Evolutionary conservation across 2,888 invertebrate species (phyloP).

Genomic region (Branchinecta sandiegonensis): DNA sequence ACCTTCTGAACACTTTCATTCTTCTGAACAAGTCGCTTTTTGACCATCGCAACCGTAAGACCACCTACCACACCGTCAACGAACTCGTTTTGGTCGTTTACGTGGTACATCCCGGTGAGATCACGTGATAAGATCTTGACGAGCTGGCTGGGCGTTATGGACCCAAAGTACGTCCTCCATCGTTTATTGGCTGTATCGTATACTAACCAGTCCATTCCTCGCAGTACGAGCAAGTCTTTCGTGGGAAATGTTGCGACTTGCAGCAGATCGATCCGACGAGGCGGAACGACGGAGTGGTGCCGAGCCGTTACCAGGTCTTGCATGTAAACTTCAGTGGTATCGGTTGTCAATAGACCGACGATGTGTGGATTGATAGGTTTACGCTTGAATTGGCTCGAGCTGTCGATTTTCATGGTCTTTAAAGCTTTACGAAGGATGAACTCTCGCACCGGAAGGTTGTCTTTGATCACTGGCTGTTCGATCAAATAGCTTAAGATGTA

Average conservation of each 20-base stretch:
- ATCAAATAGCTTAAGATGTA: conserved; percentile 3
- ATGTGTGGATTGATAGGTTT: neutral
- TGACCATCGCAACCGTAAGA: neutral
- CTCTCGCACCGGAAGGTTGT: conserved; percentile 14
- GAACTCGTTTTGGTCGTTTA: neutral
- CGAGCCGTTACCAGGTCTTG: neutral
- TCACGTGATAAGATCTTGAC: conserved; percentile 8
- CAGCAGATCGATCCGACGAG: neutral
- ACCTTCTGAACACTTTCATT: neutral
- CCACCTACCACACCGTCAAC: neutral
- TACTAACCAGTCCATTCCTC: conserved; percentile 1
- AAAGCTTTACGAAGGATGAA: neutral
- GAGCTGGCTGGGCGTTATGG: conserved; percentile 4
- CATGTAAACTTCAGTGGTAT: conserved; percentile 1
- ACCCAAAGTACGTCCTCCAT: conserved; percentile 7
- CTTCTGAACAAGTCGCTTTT: conserved; percentile 1
- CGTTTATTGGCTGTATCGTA: conserved; percentile 5
- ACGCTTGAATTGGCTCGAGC: neutral
- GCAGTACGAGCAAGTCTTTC: neutral
- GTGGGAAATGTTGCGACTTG: conserved; percentile 6
- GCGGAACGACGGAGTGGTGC: conserved; percentile 1
- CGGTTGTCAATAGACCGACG: neutral
- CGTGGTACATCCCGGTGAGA: conserved; percentile 10
- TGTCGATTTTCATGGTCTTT: conserved; percentile 2
- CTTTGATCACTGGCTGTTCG: neutral